phyloP scores from a whole-genome alignment of 2,888 invertebrate genomes.

The Pristionchus entomophagus region DNA sequence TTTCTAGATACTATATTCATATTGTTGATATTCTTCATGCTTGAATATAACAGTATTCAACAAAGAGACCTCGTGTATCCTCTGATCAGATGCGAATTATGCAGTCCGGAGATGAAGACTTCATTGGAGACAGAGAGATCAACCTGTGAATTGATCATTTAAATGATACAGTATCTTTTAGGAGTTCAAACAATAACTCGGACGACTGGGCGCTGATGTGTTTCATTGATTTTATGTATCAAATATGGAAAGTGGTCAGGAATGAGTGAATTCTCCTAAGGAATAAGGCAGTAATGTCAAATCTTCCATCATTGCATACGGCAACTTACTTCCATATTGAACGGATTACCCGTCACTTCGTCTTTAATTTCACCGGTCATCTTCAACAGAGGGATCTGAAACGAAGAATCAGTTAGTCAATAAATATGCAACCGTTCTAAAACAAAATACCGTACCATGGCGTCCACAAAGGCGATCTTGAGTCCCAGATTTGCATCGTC shows the following conservation, averaged over 20 bases:
- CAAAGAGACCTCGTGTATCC: constrained; percentile 53
- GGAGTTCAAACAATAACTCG: no score
- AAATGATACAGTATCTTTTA: no score
- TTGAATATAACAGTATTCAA: no score
- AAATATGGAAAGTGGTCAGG: no score
- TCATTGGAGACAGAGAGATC: constrained; percentile 57
- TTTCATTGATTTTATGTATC: no score
- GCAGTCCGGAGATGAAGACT: constrained; percentile 58
- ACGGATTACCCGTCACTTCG: background rate
- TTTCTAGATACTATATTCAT: no score
- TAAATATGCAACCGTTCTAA: background rate
- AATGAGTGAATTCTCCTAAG: no score
- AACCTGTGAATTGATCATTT: background rate
- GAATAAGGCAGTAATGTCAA: no score
- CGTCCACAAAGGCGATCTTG: constrained; percentile 11
- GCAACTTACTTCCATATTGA: constrained; percentile 3
- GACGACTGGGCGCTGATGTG: no score
- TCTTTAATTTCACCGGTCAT: background rate
- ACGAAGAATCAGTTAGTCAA: background rate
- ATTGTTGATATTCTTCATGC: no score
- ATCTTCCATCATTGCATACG: background rate
- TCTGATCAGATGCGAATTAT: constrained; percentile 58
- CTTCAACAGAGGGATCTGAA: constrained; percentile 26
- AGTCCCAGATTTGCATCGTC: background rate
- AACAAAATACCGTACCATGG: constrained; percentile 15